Conservation (phyloP, 2,797 vertebrate genomes). For the Simalia tracyae region DNA sequence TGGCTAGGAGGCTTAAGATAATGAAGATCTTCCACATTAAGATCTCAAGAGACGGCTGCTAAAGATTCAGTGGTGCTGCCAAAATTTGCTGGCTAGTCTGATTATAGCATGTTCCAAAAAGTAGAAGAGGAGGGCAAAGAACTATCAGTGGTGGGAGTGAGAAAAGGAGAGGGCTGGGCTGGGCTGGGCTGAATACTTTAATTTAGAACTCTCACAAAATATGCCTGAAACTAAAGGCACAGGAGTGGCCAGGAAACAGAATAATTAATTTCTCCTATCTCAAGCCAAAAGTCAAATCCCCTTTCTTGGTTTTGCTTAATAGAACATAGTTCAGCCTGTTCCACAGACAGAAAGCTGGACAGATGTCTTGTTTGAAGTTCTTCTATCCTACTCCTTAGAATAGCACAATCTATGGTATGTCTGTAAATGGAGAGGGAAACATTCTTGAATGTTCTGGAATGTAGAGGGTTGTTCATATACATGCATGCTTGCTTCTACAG, state of each 20-base stretch:
- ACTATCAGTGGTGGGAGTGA: background rate
- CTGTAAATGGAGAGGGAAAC: conserved; percentile 63
- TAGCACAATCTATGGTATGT: conserved; percentile 34
- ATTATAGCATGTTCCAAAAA: background rate
- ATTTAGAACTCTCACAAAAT: background rate
- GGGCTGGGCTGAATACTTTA: background rate
- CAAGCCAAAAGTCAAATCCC: conserved; percentile 1
- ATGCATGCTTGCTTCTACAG: conserved; percentile 8
- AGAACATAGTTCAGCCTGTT: background rate
- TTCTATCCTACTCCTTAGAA: background rate
- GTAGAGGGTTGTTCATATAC: conserved; percentile 37
- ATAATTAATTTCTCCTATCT: background rate
- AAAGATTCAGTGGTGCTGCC: background rate
- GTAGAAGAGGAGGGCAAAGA: background rate
- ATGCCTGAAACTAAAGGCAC: background rate
- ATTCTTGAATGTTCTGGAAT: conserved; percentile 63
- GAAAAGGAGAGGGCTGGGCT: background rate
- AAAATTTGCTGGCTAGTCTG: background rate
- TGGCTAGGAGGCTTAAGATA: background rate
- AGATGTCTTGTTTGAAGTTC: conserved; percentile 13
- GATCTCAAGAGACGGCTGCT: background rate
- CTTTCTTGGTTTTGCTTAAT: background rate
- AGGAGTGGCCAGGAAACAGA: background rate
- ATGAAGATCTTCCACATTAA: background rate
- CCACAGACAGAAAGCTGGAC: conserved; percentile 3